Base-by-base conservation (phyloP, 2,888 invertebrate species). In the Lapara coniferarum region DNA sequence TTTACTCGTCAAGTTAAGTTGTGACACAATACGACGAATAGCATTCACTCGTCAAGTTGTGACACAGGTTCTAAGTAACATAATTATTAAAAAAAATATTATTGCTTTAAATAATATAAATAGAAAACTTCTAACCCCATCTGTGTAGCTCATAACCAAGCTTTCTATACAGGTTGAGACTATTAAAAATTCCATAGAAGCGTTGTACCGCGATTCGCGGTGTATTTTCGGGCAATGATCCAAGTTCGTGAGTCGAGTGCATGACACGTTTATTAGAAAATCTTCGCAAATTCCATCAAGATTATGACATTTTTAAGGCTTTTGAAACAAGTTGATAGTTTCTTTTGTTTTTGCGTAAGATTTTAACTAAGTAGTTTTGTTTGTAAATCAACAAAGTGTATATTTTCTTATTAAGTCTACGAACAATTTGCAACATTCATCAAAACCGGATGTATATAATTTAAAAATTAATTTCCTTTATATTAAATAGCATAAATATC, bases 181-280 rank as follows among this genome's bases (percentile, higher is more conserved):
- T 92, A 92, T 93, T 92, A 93, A 92, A 92, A 92, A 92, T 92
- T 92, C 91, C 92, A 79, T 76, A 76, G 81, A 80, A 81, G 78
- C 84, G 79, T 79, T 77, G 81, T 80, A 77, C 78, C 79, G 77
- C 77, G 81, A 83, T 83, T 78, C 79, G 77, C 77, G 81, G 84
- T 83, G 81, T 83, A 82, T 84, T 82, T 84, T 80, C 78, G 67
- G 67, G 67, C 56, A 46, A 44, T 56, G 56, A 56, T 56, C 56
- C 74, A 73, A 71, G 70, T 73, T 73, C 80, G 81, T 80, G 82
- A 81, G 82, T 79, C 71, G 85, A 88, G 87, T 87, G 85, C 85
- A 88, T 89, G 88, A 90, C 84, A 84, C 86, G 85, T 84, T 85
- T 91, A 89, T 89, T 88, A 87, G 83, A 86, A 87, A 81, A 80